These are phyloP conservation scores for Chrysopilus asiliformis DNA, from an alignment of 2,888 invertebrate genomes.

Conservation along the genomic window DNA sequence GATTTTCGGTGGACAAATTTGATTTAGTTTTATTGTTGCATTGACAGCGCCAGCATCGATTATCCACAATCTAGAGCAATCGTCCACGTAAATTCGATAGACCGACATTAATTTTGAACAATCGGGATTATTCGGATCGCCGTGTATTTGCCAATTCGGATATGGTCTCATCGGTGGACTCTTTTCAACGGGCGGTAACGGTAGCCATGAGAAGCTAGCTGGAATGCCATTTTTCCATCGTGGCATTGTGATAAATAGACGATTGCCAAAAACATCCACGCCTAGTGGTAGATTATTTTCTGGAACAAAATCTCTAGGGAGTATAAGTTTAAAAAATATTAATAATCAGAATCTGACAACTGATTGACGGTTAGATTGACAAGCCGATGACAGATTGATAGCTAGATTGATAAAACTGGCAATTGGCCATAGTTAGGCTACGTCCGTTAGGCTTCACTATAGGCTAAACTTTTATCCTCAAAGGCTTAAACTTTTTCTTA, in stretches of 20 bases:
- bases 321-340: neutral
- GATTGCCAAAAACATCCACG: constrained; percentile 51
- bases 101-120: constrained; percentile 63
- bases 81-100: constrained; percentile 59
- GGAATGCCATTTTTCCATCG: constrained; percentile 65
- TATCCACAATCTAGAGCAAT: constrained; percentile 65
- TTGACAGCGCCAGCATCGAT: constrained; percentile 68
- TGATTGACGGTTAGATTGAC: no score
- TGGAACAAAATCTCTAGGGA: constrained; percentile 46
- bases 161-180: constrained; percentile 57
- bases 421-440: no score
- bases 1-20: constrained; percentile 59
- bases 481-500: no score
- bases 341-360: neutral
- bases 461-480: no score
- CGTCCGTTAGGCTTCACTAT: no score
- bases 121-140: constrained; percentile 32
- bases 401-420: no score
- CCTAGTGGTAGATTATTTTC: constrained; percentile 64
- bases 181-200: constrained; percentile 43
- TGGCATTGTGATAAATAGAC: constrained; percentile 62
- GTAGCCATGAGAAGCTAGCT: constrained; percentile 54
- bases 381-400: no score
- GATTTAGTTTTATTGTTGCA: constrained; percentile 49
- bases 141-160: constrained; percentile 49